A percentile compares a stretch with the other conserved stretches of the same genome.
Conservation (phyloP, 2,113 vertebrate species). For the Ceyx margarethae region DNA sequence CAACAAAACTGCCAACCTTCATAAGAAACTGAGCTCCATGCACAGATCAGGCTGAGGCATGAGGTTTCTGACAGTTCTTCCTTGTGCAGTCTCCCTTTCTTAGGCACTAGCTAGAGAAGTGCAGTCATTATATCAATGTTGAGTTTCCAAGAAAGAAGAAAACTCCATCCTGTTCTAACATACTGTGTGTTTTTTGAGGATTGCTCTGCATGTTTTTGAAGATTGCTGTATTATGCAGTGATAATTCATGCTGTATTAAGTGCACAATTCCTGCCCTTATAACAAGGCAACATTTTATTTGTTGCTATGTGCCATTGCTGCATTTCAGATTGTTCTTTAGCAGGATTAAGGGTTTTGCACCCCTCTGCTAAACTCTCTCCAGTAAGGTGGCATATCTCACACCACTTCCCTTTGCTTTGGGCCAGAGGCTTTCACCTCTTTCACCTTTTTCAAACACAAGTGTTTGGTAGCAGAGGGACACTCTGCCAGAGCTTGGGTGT, state of each 20-base stretch:
- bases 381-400: neutral
- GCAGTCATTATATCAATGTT: neutral
- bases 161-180: constrained; percentile 28
- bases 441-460: neutral
- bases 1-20: neutral
- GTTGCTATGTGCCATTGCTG: neutral
- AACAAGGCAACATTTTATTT: constrained; percentile 9
- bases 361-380: constrained; percentile 8
- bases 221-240: constrained; percentile 39
- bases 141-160: constrained; percentile 23
- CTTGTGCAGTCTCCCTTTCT: neutral
- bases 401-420: constrained; percentile 33
- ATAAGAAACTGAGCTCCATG: neutral
- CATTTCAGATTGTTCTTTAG: neutral
- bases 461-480: neutral
- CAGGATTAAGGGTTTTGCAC: constrained; percentile 22
- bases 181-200: constrained; percentile 26
- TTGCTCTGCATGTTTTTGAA: constrained; percentile 30
- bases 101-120: neutral
- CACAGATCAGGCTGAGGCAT: neutral
- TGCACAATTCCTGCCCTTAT: neutral
- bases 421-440: neutral
- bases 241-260: constrained; percentile 50
- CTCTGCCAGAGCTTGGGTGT: constrained; percentile 47
- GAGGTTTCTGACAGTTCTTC: neutral